Evolutionary conservation across 2,113 vertebrate genomes (phyloP), one percentile per base, ranked within the genome.

Genomic region (Aptenodytes patagonicus): DNA sequence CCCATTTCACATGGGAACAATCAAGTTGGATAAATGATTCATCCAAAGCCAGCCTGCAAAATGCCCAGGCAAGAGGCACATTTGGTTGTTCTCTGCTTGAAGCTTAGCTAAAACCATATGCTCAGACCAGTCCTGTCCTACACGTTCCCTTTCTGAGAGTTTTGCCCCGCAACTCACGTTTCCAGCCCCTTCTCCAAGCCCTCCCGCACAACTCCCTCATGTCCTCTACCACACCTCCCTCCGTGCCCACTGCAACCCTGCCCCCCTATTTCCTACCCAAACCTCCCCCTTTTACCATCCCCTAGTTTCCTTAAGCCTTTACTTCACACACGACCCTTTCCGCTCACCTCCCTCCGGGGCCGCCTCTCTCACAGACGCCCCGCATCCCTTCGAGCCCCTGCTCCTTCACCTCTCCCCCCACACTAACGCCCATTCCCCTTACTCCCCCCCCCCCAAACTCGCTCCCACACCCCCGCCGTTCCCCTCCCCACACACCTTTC

Each of bases 111-210:
- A 19, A 44, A 5, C 36, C 4, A 0, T 18, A 9, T 3, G 5
- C 38, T 42, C 16, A 17, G 8, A 21, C 5, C 7, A 57, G 22
- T 2, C 42, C 46, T 28, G 24, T 17, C n/a, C 25, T 13, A 34
- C 7, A 0, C 11, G 25, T 9, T 6, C 24, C 21, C 6, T 2
- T 13, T 3, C 28, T 7, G 22, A 24, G 13, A 4, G 17, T 17
- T 11, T 29, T 25, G 26, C 26, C 47, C 19, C 32, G 1, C 8
- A 34, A 31, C 19, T 29, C 47, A 6, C 6, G 0, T 10, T 29
- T 21, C 25, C 15, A 22, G 55, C 13, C 42, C n/a, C 26, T 32
- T 84, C 54, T 22, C 42, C 19, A 12, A 44, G 5, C 51, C 16
- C 34, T 19, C 20, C 12, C 10, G 13, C 78, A 22, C 75, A 17